Conservation (phyloP, 2,113 vertebrate genomes). For the Sorex araneus region DNA sequence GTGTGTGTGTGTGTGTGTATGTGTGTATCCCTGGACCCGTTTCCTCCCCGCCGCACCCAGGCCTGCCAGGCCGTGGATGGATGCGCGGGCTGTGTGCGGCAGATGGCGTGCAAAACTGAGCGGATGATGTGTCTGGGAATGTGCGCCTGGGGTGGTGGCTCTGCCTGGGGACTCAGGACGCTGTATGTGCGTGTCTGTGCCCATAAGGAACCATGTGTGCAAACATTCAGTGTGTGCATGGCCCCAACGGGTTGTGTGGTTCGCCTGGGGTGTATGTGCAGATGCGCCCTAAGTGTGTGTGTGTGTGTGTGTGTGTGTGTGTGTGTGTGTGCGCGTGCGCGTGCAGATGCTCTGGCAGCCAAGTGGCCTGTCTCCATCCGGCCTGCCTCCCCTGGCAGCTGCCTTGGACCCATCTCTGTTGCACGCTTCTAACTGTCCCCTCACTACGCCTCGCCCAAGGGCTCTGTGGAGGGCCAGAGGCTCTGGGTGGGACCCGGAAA, state of each 20-base stretch:
- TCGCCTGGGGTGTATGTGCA: too few relatives aligned
- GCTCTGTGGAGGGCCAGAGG: background rate
- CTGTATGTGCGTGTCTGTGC: background rate
- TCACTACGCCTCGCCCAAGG: background rate
- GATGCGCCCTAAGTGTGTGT: background rate
- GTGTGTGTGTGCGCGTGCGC: background rate
- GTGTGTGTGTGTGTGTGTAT: too few relatives aligned
- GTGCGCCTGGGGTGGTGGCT: too few relatives aligned
- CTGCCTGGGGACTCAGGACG: too few relatives aligned
- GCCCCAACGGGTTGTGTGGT: too few relatives aligned
- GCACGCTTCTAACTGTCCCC: background rate
- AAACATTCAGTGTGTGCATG: background rate
- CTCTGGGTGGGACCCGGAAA: background rate
- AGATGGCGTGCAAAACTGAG: background rate
- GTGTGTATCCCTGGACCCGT: too few relatives aligned
- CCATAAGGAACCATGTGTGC: background rate
- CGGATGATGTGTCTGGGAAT: background rate
- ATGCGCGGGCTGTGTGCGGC: background rate
- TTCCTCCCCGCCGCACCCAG: too few relatives aligned
- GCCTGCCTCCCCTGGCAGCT: background rate
- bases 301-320: background rate
- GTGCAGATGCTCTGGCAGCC: background rate
- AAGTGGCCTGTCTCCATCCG: background rate
- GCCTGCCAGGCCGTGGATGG: too few relatives aligned
- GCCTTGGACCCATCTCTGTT: background rate